Base-by-base conservation (phyloP, 2,888 invertebrate genomes). In the Argynnis bischoffii region DNA sequence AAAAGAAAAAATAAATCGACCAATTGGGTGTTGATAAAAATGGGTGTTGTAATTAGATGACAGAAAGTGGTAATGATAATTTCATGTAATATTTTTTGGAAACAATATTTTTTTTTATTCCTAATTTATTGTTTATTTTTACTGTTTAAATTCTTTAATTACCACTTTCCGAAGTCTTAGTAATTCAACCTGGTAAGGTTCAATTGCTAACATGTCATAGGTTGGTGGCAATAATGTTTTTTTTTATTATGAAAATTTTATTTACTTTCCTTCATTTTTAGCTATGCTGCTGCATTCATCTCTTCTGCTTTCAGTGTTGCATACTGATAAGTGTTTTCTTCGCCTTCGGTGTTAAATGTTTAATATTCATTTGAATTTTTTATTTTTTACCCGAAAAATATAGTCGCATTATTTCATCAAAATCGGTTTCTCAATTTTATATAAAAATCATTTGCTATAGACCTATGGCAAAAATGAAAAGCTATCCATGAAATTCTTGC, bases 31-130 rank as follows among this genome's bases (percentile, higher is more conserved):
- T 64, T 21, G 70, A 71, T 69, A 70, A 68, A 71, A 74, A 73
- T 78, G 69, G 77, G 74, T 79, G 79, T 80, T 75, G 75, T 75
- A 63, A 69, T 64, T 59, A 63, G 55, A 50, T 72, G 69, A 67
- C 72, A 69, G 77, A 75, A 75, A 75, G 77, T 76, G 77, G 78
- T 75, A 77, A 74, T 71, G 54, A 55, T 68, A 21, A 55, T 53
- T 57, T 50, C 26, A 64, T 55, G 63, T 35, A 53, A 61, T 63
- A 57, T 31, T 67, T 51, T 41, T 41, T 50, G 16, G 31, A 35
- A 21, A 26, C 47, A 21, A 55, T 53, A 55, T 31, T 56, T 57
- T 21, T 35, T 55, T 55, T 15, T 35, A 21, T 50, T 16, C 11
- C 13, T 21, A 57, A n/a, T 35, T 63, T 26, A 6, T 21, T 18